Percentiles rank a stretch among this genome's conserved stretches.
Conservation (phyloP, 2,113 vertebrate genomes). For the Perca flavescens region DNA sequence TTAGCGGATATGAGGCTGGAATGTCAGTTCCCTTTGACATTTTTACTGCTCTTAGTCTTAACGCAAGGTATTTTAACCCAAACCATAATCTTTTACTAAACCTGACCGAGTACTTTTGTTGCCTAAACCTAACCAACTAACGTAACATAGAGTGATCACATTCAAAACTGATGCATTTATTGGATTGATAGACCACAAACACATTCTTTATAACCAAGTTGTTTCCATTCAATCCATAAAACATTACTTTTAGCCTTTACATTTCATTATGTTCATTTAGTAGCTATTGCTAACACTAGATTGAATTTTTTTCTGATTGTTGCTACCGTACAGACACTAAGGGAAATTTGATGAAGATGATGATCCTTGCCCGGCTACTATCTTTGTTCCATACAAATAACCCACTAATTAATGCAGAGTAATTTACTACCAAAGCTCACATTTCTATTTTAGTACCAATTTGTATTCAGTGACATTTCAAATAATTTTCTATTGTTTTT, state of each 20-base stretch:
- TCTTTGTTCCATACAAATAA: slow-evolving; percentile 35
- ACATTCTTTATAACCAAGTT: background rate
- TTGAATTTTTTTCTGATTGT: background rate
- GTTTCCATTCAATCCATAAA: background rate
- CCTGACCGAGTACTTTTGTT: no score
- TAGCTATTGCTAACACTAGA: background rate
- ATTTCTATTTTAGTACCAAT: background rate
- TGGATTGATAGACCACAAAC: background rate
- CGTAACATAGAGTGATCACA: no score
- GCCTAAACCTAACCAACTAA: no score
- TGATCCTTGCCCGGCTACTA: slow-evolving; percentile 6
- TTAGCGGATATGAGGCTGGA: no score
- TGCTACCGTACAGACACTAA: background rate
- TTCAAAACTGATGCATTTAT: no score
- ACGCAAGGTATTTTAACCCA: no score
- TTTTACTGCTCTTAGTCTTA: no score
- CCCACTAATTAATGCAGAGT: background rate
- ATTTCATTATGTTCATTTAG: background rate
- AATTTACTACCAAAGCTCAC: background rate
- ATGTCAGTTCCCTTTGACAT: no score
- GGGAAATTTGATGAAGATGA: slow-evolving; percentile 26
- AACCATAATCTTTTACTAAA: no score
- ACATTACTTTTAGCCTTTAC: background rate
- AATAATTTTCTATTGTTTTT: background rate
- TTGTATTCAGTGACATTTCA: background rate